Evolutionary conservation across 2,113 vertebrate species (phyloP), one percentile per base, ranked within the genome.

Genomic region (Furnarius figulus): DNA sequence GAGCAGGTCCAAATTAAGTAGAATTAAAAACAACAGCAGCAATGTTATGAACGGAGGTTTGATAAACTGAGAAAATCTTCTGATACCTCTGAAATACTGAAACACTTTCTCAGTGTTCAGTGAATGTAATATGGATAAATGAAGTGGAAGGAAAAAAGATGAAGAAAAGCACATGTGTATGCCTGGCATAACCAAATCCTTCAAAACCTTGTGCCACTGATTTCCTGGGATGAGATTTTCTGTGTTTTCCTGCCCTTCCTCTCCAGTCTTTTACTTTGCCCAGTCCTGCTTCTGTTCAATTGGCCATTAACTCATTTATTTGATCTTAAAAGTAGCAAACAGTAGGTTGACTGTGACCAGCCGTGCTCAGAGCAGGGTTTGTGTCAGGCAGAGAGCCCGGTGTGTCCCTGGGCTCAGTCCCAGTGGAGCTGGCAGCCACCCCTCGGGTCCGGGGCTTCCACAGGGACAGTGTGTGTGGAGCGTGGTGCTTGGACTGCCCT

Each of bases 221-320:
- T 92, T 58, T n/a, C 20, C 31, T 44, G 83, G 67, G 65, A 13
- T 71, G 87, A 35, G 74, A 53, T 79, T 84, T 71, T n/a, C 56
- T 90, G 15, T 14, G 30, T 84, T 85, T 81, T 65, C 63, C 63
- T 24, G 5, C 68, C 52, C 90, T 4, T 3, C 23, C 4, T 18
- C 25, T 77, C 88, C 95, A 94, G 88, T 92, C 65, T 93, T 94
- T 91, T 42, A 35, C 85, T 96, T 96, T 96, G 94, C 96, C 94
- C 96, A 95, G 93, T 96, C 93, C 94, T 94, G 66, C 92, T 96
- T 95, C 95, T 94, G 20, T 89, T 95, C 67, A 78, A 3, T 75
- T 87, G 92, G 93, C 95, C 96, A 96, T 94, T 94, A 92, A 89
- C 93, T 95, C 96, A 96, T 96, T 82, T 49, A 85, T 92, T 96